phyloP scores from a whole-genome alignment of 2,888 invertebrate genomes.

The Raillietiella orientalis region DNA sequence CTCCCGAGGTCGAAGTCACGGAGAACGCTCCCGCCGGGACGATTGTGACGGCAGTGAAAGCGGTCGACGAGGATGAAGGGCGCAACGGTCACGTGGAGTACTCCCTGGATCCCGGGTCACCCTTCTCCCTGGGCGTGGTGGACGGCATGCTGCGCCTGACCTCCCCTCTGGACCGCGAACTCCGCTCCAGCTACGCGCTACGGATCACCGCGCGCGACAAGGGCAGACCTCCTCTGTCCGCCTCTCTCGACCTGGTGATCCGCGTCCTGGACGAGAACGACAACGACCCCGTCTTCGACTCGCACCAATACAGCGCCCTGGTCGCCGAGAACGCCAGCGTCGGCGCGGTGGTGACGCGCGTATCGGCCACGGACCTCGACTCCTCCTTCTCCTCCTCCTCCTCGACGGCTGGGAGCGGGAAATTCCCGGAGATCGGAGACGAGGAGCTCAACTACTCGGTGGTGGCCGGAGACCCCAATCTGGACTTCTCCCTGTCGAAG shows the following conservation, averaged over 20 bases:
- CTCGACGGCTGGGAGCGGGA: constrained; percentile 4
- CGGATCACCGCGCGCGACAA: constrained; percentile 51
- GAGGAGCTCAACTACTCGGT: constrained; percentile 69
- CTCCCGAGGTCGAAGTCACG: constrained; percentile 31
- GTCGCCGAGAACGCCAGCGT: constrained; percentile 79
- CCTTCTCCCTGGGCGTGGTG: constrained; percentile 47
- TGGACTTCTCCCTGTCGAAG: constrained; percentile 68
- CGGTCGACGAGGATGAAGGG: constrained; percentile 61
- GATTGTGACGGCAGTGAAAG: constrained; percentile 60
- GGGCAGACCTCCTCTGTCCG: constrained; percentile 43
- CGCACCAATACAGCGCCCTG: constrained; percentile 51
- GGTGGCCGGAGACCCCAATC: constrained; percentile 52
- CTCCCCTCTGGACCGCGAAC: constrained; percentile 54
- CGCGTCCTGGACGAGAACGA: constrained; percentile 59
- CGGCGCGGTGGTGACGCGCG: constrained; percentile 61
- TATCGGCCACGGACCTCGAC: constrained; percentile 63
- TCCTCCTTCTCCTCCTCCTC: too few species aligned
- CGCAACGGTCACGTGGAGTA: constrained; percentile 71
- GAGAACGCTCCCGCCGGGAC: constrained; percentile 62
- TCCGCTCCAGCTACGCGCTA: constrained; percentile 34
- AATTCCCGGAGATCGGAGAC: constrained; percentile 19
- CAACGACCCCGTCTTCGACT: constrained; percentile 54
- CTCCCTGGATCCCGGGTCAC: constrained; percentile 17
- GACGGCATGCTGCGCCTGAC: constrained; percentile 59
- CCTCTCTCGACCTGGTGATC: constrained; percentile 31